Conservation (phyloP, 1,140 invertebrate genomes). For the Drosophila teissieri region DNA sequence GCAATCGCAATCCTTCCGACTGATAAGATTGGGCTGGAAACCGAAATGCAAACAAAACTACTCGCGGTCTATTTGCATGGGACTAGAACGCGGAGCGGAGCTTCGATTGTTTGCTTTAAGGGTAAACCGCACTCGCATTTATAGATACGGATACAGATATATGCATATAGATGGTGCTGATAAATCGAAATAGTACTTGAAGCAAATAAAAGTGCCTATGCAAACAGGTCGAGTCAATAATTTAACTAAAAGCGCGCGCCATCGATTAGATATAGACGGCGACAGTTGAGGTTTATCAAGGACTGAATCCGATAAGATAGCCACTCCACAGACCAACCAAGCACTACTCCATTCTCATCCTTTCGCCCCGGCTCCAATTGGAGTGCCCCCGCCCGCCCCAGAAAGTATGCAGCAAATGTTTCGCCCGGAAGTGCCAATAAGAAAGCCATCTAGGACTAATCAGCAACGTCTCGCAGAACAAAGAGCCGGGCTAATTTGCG, state of each 20-base stretch:
- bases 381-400: slow-evolving; percentile 1
- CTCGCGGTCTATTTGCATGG: slow-evolving; percentile 54
- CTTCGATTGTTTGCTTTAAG: slow-evolving; percentile 48
- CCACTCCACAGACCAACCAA: neutral
- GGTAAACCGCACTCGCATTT: slow-evolving; percentile 33
- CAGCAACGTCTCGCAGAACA: slow-evolving; percentile 41
- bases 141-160: slow-evolving; percentile 37
- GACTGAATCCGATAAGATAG: slow-evolving; percentile 42
- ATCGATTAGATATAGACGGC: slow-evolving; percentile 63
- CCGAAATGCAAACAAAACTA: slow-evolving; percentile 54
- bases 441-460: slow-evolving; percentile 53
- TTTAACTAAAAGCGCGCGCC: slow-evolving; percentile 56
- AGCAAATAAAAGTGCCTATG: slow-evolving; percentile 53
- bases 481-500: slow-evolving; percentile 70
- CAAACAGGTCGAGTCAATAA: slow-evolving; percentile 62
- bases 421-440: slow-evolving; percentile 67
- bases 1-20: neutral
- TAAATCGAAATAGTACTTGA: slow-evolving; percentile 47
- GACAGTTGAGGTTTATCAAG: slow-evolving; percentile 36
- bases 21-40: slow-evolving; percentile 53
- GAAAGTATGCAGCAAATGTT: slow-evolving; percentile 58
- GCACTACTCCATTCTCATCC: neutral
- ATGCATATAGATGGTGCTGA: slow-evolving; percentile 42
- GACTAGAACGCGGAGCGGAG: slow-evolving; percentile 40
- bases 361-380: neutral